A percentile compares a stretch with the other conserved stretches of the same genome.
Conservation (phyloP, 2,113 vertebrate genomes). For the Psettodes erumei region DNA sequence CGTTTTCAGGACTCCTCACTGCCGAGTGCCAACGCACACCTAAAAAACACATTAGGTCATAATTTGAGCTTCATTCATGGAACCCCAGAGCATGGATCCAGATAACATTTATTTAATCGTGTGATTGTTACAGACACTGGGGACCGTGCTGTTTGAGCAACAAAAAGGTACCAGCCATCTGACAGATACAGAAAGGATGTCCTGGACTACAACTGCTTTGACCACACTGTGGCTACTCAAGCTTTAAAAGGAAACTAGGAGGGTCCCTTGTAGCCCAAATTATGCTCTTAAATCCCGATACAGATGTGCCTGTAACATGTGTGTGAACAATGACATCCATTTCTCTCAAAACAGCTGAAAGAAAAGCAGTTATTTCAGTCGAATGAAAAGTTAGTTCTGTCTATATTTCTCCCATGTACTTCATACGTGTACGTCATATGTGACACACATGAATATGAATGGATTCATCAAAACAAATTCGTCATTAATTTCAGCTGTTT, state of each 20-base stretch:
- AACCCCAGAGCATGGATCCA: not conserved
- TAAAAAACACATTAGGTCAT: not conserved
- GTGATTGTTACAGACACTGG: not conserved
- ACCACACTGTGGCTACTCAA: not conserved
- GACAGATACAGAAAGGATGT: not conserved
- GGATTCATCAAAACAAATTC: fast-evolving
- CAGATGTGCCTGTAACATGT: not conserved
- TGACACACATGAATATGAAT: not conserved
- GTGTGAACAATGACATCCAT: not conserved
- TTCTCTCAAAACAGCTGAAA: not conserved
- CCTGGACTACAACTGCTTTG: not conserved
- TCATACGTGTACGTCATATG: not conserved
- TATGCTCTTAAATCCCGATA: not conserved
- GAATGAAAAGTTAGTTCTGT: not conserved
- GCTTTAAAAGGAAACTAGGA: not conserved
- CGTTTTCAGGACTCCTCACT: not conserved
- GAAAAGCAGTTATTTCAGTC: not conserved
- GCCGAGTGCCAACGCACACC: not conserved
- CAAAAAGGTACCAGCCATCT: not conserved
- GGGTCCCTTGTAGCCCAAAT: not conserved
- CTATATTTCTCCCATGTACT: not conserved
- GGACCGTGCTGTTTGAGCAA: not conserved
- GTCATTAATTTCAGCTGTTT: not conserved
- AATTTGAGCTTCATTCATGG: not conserved
- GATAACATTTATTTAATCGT: not conserved